Evolutionary conservation across 2,888 invertebrate genomes (phyloP).

Genomic region (Busseola fusca): DNA sequence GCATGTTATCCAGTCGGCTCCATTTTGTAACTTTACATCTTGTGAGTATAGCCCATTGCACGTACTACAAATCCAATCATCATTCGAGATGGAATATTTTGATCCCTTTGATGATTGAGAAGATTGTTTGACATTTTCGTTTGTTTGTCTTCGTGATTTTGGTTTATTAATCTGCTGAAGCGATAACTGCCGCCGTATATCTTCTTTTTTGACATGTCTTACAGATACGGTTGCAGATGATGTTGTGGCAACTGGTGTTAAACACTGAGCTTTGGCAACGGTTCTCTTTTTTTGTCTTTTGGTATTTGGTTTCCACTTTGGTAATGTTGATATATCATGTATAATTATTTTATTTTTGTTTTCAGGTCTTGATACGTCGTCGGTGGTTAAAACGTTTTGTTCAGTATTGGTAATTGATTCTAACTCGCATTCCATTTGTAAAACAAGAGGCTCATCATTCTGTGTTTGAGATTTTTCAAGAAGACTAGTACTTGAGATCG

Average conservation of each 20-base stretch:
- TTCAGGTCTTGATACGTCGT: slow-evolving; percentile 14
- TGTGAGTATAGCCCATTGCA: slow-evolving; percentile 33
- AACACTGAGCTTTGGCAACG: slow-evolving; percentile 33
- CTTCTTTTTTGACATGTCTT: slow-evolving; percentile 8
- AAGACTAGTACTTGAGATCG: slow-evolving; percentile 19
- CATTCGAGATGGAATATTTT: slow-evolving; percentile 15
- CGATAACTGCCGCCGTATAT: slow-evolving; percentile 7
- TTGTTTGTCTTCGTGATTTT: slow-evolving; percentile 16
- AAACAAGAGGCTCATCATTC: slow-evolving; percentile 19
- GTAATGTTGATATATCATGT: slow-evolving; percentile 29
- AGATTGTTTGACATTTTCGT: slow-evolving; percentile 9
- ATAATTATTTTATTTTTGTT: slow-evolving; percentile 25
- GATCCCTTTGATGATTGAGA: slow-evolving; percentile 16
- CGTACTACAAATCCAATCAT: slow-evolving; percentile 35
- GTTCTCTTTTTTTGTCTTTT: slow-evolving; percentile 30
- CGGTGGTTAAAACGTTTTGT: slow-evolving; percentile 12
- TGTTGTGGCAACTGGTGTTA: slow-evolving; percentile 13
- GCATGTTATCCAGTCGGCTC: slow-evolving; percentile 26
- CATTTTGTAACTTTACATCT: slow-evolving; percentile 32
- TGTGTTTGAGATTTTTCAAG: slow-evolving; percentile 21
- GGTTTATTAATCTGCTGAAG: slow-evolving; percentile 21
- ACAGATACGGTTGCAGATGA: slow-evolving; percentile 18
- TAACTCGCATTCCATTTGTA: slow-evolving; percentile 17
- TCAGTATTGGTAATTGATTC: slow-evolving; percentile 14
- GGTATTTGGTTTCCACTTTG: slow-evolving; percentile 32